A percentile compares a stretch with the other conserved stretches of the same genome.
phyloP scores from a whole-genome alignment of 1,140 invertebrate genomes.

The Camponotus vicinus region DNA sequence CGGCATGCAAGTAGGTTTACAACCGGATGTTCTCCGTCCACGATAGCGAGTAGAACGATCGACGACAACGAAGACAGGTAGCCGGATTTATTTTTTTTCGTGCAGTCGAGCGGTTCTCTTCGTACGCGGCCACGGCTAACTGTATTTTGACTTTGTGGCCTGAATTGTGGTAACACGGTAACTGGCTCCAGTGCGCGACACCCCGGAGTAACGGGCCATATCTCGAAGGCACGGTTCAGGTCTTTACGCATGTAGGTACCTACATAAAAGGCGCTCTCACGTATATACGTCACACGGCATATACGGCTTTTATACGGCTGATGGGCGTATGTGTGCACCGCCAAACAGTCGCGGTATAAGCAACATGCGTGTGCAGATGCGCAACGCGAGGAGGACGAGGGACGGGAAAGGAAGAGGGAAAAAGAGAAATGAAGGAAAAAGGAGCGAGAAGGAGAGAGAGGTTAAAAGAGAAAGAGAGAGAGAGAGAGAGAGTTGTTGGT shows the following conservation, averaged over 20 bases:
- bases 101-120: slow-evolving; percentile 57
- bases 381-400: slow-evolving; percentile 32
- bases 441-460: neutral
- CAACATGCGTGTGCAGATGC: slow-evolving; percentile 49
- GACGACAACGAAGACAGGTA: slow-evolving; percentile 50
- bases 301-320: neutral
- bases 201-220: slow-evolving; percentile 84
- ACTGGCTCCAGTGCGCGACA: slow-evolving; percentile 84
- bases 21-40: slow-evolving; percentile 65
- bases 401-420: neutral
- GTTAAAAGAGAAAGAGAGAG: slow-evolving; percentile 8
- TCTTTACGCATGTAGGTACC: slow-evolving; percentile 77
- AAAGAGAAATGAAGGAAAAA: neutral
- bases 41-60: slow-evolving; percentile 29
- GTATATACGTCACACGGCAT: slow-evolving; percentile 45
- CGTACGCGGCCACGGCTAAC: slow-evolving; percentile 82
- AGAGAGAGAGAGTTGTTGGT: slow-evolving; percentile 37
- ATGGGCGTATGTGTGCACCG: slow-evolving; percentile 34
- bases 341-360: slow-evolving; percentile 38
- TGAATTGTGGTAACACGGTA: slow-evolving; percentile 87
- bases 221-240: slow-evolving; percentile 78
- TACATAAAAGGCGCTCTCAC: slow-evolving; percentile 80
- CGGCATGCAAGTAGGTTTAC: slow-evolving; percentile 71
- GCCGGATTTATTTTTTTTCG: slow-evolving; percentile 74
- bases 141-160: slow-evolving; percentile 87